Percentiles rank a stretch among this genome's conserved stretches.
Evolutionary conservation across 2,888 invertebrate species (phyloP).

Genomic region (Eudasyphora cyanicolor): DNA sequence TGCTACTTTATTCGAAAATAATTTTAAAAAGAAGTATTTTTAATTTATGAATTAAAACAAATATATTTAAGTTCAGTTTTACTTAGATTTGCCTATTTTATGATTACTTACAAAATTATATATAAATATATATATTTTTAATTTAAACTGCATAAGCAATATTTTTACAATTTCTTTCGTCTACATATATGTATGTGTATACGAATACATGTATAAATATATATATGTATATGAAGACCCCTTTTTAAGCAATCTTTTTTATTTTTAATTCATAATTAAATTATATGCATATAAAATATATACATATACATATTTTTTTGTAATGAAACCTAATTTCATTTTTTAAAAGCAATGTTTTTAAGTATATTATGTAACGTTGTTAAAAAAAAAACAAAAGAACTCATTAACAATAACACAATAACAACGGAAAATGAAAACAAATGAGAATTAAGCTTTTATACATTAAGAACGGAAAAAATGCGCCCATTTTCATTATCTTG

Average conservation of each 20-base stretch:
- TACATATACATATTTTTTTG: background rate
- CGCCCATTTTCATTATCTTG: slow-evolving; percentile 49
- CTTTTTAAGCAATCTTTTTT: slow-evolving; percentile 21
- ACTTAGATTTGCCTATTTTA: background rate
- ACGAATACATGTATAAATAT: too few species aligned
- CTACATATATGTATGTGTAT: too few species aligned
- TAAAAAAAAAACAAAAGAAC: slow-evolving; percentile 31
- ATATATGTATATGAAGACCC: slow-evolving; percentile 2
- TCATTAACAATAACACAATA: background rate
- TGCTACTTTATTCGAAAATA: background rate
- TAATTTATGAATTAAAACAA: background rate
- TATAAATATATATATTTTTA: slow-evolving; percentile 14
- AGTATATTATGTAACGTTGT: slow-evolving; percentile 45
- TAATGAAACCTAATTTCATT: background rate
- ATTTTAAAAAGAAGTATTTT: background rate
- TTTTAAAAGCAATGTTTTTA: background rate
- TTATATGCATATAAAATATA: background rate
- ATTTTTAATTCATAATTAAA: background rate
- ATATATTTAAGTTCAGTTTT: slow-evolving; percentile 2
- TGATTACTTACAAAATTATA: background rate
- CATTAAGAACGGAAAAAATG: slow-evolving; percentile 31
- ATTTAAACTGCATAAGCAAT: slow-evolving; percentile 15
- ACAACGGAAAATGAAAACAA: slow-evolving; percentile 2
- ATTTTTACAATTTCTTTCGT: background rate
- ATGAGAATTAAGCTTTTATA: slow-evolving; percentile 60